Percentiles rank a stretch among this genome's conserved stretches.
Evolutionary conservation across 2,797 vertebrate genomes (phyloP).

Genomic region (Melanotaenia maccullochi): DNA sequence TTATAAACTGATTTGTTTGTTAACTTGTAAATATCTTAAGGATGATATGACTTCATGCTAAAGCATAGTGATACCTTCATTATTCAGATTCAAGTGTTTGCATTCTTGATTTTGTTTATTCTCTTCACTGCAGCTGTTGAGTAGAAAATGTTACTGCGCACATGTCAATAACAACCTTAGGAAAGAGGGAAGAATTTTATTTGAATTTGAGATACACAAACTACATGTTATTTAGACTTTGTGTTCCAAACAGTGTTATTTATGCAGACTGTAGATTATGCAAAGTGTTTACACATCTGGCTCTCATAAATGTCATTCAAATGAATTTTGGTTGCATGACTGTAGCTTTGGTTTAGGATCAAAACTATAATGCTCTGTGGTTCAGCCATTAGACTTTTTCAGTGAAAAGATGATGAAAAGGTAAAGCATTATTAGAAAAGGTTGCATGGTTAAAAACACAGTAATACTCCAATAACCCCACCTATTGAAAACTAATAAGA

Average conservation of each 20-base stretch:
- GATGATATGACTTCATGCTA: background rate
- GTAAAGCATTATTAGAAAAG: slow-evolving; percentile 33
- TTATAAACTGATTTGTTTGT: slow-evolving; percentile 28
- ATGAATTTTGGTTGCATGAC: slow-evolving; percentile 26
- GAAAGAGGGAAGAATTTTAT: slow-evolving; percentile 19
- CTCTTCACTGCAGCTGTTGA: slow-evolving; percentile 4
- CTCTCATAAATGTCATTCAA: slow-evolving; percentile 37
- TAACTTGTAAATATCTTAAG: slow-evolving; percentile 19
- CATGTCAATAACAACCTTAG: slow-evolving; percentile 30
- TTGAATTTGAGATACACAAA: slow-evolving; percentile 36
- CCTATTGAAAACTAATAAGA: background rate
- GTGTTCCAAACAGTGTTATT: slow-evolving; percentile 40
- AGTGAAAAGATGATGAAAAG: slow-evolving; percentile 35
- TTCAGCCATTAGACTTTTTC: slow-evolving; percentile 5
- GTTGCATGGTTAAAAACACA: slow-evolving; percentile 8
- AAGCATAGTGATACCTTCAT: background rate
- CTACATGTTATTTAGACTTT: slow-evolving; percentile 47
- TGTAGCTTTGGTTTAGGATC: slow-evolving; percentile 26
- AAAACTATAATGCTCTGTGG: slow-evolving; percentile 26
- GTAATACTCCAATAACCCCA: background rate
- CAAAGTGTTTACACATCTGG: slow-evolving; percentile 62
- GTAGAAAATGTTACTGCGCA: slow-evolving; percentile 16
- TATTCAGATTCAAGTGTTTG: slow-evolving; percentile 6
- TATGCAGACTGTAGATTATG: slow-evolving; percentile 28
- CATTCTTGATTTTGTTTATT: slow-evolving; percentile 29